Evolutionary conservation across 92 coral and sea anemone species (phyloP), one percentile per base, ranked within the genome.

Genomic region (Phenganax stokvisi): DNA sequence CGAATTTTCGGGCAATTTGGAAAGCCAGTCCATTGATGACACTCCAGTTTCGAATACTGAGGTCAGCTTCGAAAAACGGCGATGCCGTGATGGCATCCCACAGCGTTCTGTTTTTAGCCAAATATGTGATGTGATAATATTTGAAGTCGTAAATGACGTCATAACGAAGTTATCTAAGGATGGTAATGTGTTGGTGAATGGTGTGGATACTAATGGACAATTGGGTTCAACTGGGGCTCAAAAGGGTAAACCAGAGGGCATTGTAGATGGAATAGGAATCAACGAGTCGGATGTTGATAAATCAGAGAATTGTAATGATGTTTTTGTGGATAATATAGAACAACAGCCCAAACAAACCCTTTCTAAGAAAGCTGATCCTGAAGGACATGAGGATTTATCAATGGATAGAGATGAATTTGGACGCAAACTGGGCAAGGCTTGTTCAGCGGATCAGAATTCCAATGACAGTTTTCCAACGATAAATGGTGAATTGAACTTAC

Each of bases 41-140:
- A 68, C 31, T 68, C 73, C 73, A 68, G 70, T 20, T 28, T 64
- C 37, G 30, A 0, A 10, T 2, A 1, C 10, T 64, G 30, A 64
- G 70, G 12, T 64, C 70, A 64, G 47, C 10, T 20, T n/a, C 53
- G 73, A 37, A n/a, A 68, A 68, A 68, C 73, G 73, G 11, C 73
- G 53, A 27, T 3, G 29, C 16, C 29, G 16, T 37, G 53, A 6
- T 68, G 53, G n/a, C 30, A n/a, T 27, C n/a, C 3, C 16, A 0
- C 73, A 68, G 0, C 47, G 3, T 53, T 25, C 47, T 37, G 47
- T 37, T 37, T 37, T 37, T 37, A 37, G 47, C 47, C 47, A 37
- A 37, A 37, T 37, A 37, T 37, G 47, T 10, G 73, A 68, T 37
- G 31, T 17, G 13, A 17, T 13, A 10, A 37, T 68, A 13, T 20